phyloP scores from a whole-genome alignment of 1,140 invertebrate genomes.

The Campoletis sonorensis region DNA sequence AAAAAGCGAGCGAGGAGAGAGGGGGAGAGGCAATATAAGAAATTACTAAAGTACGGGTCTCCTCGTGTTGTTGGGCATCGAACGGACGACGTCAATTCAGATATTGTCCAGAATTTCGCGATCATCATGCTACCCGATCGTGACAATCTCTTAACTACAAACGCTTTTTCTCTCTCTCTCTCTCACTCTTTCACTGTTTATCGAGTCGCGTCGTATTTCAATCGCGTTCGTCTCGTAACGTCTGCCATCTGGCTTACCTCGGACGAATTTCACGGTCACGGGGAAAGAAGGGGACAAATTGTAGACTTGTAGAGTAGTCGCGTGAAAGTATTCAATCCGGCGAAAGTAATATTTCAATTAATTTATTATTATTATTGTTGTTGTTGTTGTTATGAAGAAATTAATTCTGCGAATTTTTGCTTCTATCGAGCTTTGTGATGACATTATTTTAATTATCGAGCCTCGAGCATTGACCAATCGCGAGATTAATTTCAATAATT shows the following conservation, averaged over 20 bases:
- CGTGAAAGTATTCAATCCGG: conserved; percentile 23
- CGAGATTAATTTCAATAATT: too few relatives aligned
- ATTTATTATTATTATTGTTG: conserved; percentile 5
- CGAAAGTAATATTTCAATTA: not conserved
- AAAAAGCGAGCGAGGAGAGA: not conserved
- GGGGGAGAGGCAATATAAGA: conserved; percentile 2
- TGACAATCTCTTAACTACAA: not conserved
- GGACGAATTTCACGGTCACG: conserved; percentile 21
- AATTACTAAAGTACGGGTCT: conserved; percentile 5
- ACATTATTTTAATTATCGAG: too few relatives aligned
- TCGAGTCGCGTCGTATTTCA: not conserved
- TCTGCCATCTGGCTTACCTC: conserved; percentile 13
- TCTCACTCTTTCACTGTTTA: not conserved
- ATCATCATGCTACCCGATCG: not conserved
- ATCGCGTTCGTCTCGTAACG: not conserved
- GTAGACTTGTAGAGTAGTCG: conserved; percentile 1
- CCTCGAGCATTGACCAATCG: too few relatives aligned
- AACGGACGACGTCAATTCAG: conserved; percentile 22
- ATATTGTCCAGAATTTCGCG: not conserved
- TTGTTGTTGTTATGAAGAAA: not conserved
- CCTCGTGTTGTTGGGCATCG: not conserved
- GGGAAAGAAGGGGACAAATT: not conserved
- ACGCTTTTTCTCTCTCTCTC: not conserved
- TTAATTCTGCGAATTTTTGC: too few relatives aligned
- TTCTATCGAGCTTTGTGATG: too few relatives aligned